Evolutionary conservation across 2,888 invertebrate species (phyloP).

Genomic region (Pegoplata infirma): DNA sequence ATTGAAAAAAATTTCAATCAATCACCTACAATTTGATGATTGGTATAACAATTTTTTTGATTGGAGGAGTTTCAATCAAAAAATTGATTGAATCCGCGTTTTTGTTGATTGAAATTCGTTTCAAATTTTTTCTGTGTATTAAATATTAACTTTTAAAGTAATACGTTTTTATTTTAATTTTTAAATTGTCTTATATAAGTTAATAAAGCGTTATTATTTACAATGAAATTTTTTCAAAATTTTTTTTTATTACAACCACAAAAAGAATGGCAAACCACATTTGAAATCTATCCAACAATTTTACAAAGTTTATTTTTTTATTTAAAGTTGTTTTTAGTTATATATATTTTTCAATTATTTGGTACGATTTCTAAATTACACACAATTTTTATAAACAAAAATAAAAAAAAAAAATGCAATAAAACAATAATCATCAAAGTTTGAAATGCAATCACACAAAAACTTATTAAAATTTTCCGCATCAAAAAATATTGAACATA

Average conservation of each 20-base stretch:
- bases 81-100: too few species aligned
- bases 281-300: neutral
- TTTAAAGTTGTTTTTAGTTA: neutral
- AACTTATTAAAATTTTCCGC: conserved; percentile 62
- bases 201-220: too few species aligned
- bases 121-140: too few species aligned
- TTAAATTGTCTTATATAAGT: too few species aligned
- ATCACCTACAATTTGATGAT: too few species aligned
- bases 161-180: too few species aligned
- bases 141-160: too few species aligned
- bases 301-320: neutral
- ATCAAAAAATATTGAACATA: conserved; percentile 56
- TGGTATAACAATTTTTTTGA: too few species aligned
- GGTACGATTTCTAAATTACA: conserved; percentile 25
- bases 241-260: neutral
- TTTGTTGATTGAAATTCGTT: too few species aligned
- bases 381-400: neutral
- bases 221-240: neutral
- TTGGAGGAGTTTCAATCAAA: too few species aligned
- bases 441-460: conserved; percentile 53
- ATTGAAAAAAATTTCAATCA: too few species aligned
- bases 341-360: neutral
- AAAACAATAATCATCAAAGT: conserved; percentile 47
- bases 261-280: conserved; percentile 28
- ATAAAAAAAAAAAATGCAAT: conserved; percentile 35